Evolutionary conservation across 2,888 invertebrate genomes (phyloP).

Genomic region (Cybosia mesomella): DNA sequence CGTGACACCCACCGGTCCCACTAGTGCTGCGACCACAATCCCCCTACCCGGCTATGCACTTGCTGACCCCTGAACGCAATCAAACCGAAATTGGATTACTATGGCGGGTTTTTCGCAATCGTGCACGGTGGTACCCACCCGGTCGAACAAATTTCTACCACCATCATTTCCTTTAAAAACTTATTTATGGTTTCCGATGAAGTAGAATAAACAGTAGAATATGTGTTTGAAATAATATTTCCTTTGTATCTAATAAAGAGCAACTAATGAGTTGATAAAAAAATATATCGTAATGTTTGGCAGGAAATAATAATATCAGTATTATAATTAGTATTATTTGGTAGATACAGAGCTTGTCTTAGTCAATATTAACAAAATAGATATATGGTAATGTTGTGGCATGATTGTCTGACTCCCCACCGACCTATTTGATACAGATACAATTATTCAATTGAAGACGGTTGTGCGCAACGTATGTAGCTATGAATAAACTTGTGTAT

Average conservation of each 20-base stretch:
- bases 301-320: background rate
- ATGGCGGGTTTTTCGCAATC: too few relatives aligned
- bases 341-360: conserved; percentile 5
- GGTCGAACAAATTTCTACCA: too few relatives aligned
- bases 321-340: background rate
- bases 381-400: background rate
- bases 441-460: conserved; percentile 32
- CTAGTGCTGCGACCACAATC: too few relatives aligned
- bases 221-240: too few relatives aligned
- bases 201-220: too few relatives aligned
- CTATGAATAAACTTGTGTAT: conserved; percentile 10
- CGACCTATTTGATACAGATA: conserved; percentile 25
- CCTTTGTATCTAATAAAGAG: background rate
- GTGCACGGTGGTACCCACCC: too few relatives aligned
- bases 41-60: too few relatives aligned
- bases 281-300: background rate
- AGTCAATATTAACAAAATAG: background rate
- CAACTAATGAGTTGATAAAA: background rate
- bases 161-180: too few relatives aligned
- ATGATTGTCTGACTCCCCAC: background rate
- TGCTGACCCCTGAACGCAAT: too few relatives aligned
- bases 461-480: conserved; percentile 20
- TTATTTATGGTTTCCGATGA: too few relatives aligned
- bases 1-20: too few relatives aligned
- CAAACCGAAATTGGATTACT: too few relatives aligned